Evolutionary conservation across 2,888 invertebrate species (phyloP).

Genomic region (Carcina quercana): DNA sequence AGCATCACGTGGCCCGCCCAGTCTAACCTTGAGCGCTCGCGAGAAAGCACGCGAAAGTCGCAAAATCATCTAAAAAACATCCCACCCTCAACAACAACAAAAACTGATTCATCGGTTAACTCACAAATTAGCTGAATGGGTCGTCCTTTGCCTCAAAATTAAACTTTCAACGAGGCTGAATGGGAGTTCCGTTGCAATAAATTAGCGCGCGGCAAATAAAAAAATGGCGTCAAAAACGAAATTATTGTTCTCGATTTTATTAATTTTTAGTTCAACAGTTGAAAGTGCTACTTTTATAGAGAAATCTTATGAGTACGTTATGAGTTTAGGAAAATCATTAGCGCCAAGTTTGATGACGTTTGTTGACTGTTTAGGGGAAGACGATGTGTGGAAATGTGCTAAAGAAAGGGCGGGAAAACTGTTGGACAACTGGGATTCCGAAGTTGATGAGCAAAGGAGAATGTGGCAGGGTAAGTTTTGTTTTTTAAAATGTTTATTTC

Average conservation of each 20-base stretch:
- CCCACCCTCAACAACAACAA: constrained; percentile 15
- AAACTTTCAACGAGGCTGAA: constrained; percentile 1
- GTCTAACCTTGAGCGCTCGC: constrained; percentile 38
- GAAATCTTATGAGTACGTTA: constrained; percentile 53
- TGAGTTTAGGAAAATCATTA: constrained; percentile 51
- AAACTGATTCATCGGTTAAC: no score
- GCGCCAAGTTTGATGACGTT: constrained; percentile 71
- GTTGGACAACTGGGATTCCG: constrained; percentile 53
- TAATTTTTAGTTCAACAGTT: constrained; percentile 29
- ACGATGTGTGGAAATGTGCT: constrained; percentile 71
- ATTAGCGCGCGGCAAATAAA: constrained; percentile 20
- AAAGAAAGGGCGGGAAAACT: constrained; percentile 69
- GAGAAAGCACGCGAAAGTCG: constrained; percentile 23
- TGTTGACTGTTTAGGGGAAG: constrained; percentile 65
- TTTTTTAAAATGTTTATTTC: no score
- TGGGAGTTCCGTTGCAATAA: background rate
- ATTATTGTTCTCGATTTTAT: constrained; percentile 29
- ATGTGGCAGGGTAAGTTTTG: constrained; percentile 52
- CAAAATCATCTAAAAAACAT: constrained; percentile 21
- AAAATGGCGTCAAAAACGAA: constrained; percentile 39
- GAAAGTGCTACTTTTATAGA: constrained; percentile 52
- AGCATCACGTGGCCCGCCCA: constrained; percentile 30
- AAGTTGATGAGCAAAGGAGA: constrained; percentile 46
- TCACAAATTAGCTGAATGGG: constrained; percentile 2
- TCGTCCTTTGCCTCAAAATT: constrained; percentile 1